Base-by-base conservation (phyloP, 2,113 vertebrate genomes). In the Tinamus guttatus region DNA sequence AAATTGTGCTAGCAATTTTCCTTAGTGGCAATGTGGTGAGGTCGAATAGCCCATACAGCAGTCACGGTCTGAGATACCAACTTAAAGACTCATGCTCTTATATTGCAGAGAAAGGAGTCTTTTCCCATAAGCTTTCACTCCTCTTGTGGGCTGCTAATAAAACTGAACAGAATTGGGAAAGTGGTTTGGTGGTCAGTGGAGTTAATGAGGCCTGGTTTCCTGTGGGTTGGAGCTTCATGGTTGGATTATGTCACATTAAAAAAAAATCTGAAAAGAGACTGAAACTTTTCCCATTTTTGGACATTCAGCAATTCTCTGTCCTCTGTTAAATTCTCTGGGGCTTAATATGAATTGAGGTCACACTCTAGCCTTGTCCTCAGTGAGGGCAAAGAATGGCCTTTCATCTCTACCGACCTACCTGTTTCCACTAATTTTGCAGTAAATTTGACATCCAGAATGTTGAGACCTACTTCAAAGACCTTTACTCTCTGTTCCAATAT, bases 381-480 rank as follows among this genome's bases (percentile, higher is more conserved):
- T 77, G 75, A 15, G 64, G 70, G 38, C 43, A 62, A 60, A 28
- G 63, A 19, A 69, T 80, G 54, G 54, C 54, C 68, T 90, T 92
- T 95, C 63, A 77, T 94, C 67, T 92, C 43, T 69, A 77, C 59
- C 64, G 68, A 73, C 22, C 16, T 94, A 88, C 63, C 27, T 62
- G 16, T 90, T 94, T 90, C 64, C 89, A 83, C 49, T 80, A 76
- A 88, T 90, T 92, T 43, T 65, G 40, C 60, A 52, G 86, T 71
- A 94, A 93, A 92, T 88, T 83, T 83, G 59, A 58, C 11, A 43
- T 85, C 59, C 15, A 81, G 54, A 80, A 69, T 80, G 40, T 32
- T 65, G 71, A 85, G 68, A 88, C 16, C 22, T 58, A 63, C 81
- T 95, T 96, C 81, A 91, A 84, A 94, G 73, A 58, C 32, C 21